phyloP scores from a whole-genome alignment of 2,888 invertebrate genomes.

The Scaptomyza tumidula region DNA sequence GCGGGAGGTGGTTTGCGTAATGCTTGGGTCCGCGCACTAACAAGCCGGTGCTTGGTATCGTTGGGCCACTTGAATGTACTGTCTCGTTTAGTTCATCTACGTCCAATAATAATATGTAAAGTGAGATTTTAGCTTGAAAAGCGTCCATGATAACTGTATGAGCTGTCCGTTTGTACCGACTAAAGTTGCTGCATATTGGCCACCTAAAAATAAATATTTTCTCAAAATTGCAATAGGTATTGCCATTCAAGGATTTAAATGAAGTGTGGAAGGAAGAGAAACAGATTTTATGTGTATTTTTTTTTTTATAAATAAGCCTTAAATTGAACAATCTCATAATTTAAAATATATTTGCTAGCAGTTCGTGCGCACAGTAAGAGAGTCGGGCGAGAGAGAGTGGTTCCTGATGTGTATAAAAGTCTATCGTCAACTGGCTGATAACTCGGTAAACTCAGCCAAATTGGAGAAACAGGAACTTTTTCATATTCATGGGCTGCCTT shows the following conservation, averaged over 20 bases:
- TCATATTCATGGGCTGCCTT: slow-evolving; percentile 67
- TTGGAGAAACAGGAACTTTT: slow-evolving; percentile 47
- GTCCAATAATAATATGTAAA: too few relatives aligned
- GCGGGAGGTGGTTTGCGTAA: too few relatives aligned
- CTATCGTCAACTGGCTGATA: slow-evolving; percentile 48
- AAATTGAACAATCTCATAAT: slow-evolving; percentile 72
- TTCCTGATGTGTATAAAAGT: neutral
- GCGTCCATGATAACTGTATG: slow-evolving; percentile 40
- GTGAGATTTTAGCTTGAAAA: neutral
- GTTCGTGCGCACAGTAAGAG: slow-evolving; percentile 33
- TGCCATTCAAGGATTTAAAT: neutral
- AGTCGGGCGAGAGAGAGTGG: neutral
- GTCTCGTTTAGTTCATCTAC: too few relatives aligned
- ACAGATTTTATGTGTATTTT: slow-evolving; percentile 18
- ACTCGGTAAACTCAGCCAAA: slow-evolving; percentile 32
- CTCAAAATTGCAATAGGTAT: slow-evolving; percentile 43
- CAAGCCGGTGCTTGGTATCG: too few relatives aligned
- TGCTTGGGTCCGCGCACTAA: too few relatives aligned
- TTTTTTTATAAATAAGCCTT: slow-evolving; percentile 48
- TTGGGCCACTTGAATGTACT: too few relatives aligned
- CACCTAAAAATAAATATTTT: slow-evolving; percentile 50
- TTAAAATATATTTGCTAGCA: slow-evolving; percentile 63
- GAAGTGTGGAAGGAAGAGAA: neutral
- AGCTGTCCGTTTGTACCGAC: slow-evolving; percentile 51
- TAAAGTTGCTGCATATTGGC: slow-evolving; percentile 35